phyloP scores from a whole-genome alignment of 2,113 vertebrate species.

The Oncorhynchus gorbuscha region DNA sequence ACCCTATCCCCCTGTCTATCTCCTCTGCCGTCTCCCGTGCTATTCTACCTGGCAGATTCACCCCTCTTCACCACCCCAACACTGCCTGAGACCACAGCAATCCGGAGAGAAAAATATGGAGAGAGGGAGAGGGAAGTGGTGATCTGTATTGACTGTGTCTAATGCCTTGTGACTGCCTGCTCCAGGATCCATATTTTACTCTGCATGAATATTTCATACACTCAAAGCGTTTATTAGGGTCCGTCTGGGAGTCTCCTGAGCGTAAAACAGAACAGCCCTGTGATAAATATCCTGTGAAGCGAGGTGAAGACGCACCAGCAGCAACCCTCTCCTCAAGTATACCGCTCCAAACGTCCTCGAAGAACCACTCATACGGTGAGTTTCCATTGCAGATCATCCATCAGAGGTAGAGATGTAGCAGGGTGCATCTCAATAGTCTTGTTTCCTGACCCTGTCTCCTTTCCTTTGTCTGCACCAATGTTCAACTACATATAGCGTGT shows the following conservation, averaged over 20 bases:
- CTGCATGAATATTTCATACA: conserved; percentile 71
- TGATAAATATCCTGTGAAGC: conserved; percentile 62
- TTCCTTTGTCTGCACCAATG: too few species aligned
- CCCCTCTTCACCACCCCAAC: conserved; percentile 29
- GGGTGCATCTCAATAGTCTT: too few species aligned
- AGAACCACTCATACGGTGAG: conserved; percentile 33
- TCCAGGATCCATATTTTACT: conserved; percentile 72
- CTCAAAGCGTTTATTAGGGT: conserved; percentile 66
- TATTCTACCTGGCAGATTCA: conserved; percentile 38
- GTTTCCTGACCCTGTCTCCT: too few species aligned
- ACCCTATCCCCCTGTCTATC: too few species aligned
- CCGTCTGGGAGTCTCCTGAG: conserved; percentile 58
- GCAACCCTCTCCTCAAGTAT: conserved; percentile 41
- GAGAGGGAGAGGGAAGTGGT: conserved; percentile 39
- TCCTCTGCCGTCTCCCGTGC: neutral
- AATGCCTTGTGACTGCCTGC: conserved; percentile 56
- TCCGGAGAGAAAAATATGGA: conserved; percentile 1
- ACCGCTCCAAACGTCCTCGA: conserved; percentile 31
- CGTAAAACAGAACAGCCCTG: conserved; percentile 47
- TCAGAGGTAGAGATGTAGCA: conserved; percentile 28
- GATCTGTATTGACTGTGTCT: conserved; percentile 67
- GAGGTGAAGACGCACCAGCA: neutral
- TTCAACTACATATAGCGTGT: too few species aligned
- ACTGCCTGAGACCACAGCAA: conserved; percentile 3
- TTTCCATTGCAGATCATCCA: conserved; percentile 45